Evolutionary conservation across 1,140 invertebrate genomes (phyloP).

Genomic region (Polypedilum pembai): DNA sequence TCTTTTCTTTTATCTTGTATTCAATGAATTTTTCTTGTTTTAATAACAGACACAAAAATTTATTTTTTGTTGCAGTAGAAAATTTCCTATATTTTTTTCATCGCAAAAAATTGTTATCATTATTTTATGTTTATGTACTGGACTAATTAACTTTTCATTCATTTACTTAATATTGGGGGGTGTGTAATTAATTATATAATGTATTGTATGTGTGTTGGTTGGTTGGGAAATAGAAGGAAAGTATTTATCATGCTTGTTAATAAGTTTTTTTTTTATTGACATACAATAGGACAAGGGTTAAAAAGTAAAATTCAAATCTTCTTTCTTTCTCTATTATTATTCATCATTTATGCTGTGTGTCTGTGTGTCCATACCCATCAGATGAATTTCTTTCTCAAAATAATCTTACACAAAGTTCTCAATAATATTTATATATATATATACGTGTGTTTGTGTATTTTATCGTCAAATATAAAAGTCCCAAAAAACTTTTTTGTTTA

Average conservation of each 20-base stretch:
- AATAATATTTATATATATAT: too few relatives aligned
- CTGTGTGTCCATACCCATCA: too few relatives aligned
- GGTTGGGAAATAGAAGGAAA: neutral
- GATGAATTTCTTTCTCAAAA: too few relatives aligned
- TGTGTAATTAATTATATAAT: constrained; percentile 3
- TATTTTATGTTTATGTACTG: neutral
- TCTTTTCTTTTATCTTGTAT: too few relatives aligned
- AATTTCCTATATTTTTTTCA: neutral
- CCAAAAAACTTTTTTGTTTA: neutral
- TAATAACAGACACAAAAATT: constrained; percentile 17
- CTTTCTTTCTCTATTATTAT: too few relatives aligned
- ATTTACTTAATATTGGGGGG: too few relatives aligned
- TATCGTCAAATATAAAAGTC: neutral
- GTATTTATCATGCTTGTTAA: neutral
- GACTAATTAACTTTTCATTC: neutral
- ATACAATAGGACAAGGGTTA: too few relatives aligned
- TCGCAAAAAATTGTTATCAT: neutral
- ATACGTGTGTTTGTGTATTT: too few relatives aligned
- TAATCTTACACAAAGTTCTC: too few relatives aligned
- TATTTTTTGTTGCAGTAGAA: constrained; percentile 9
- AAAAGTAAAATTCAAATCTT: too few relatives aligned
- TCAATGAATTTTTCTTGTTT: neutral
- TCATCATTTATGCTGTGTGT: too few relatives aligned
- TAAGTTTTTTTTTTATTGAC: neutral
- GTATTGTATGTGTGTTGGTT: neutral